Conservation (phyloP, 1,140 invertebrate species). For the Caenorhabditis elegans region WBcel235 BX284605.5:14715001-14715500, state of each 20-base stretch:
- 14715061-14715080: neutral
- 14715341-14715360: constrained; percentile 69
- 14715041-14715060: too few species aligned
- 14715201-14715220: constrained; percentile 53
- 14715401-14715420: neutral
- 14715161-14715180: constrained; percentile 73
- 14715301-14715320: constrained; percentile 67
- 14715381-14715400: constrained; percentile 10
- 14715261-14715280: constrained; percentile 97
- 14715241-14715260: constrained; percentile 86
- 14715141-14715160: constrained; percentile 74
- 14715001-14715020: constrained; percentile 67
- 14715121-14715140: constrained; percentile 67
- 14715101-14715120: constrained; percentile 41
- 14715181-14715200: constrained; percentile 72
- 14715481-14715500: too few species aligned
- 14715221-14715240: constrained; percentile 75
- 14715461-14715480: too few species aligned
- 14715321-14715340: constrained; percentile 71
- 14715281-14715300: constrained; percentile 85
- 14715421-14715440: too few species aligned
- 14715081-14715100: constrained; percentile 34
- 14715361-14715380: constrained; percentile 42
- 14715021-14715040: constrained; percentile 45
- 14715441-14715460: too few species aligned